Base-by-base conservation (phyloP, 2,113 vertebrate genomes). In the Perca fluviatilis region DNA sequence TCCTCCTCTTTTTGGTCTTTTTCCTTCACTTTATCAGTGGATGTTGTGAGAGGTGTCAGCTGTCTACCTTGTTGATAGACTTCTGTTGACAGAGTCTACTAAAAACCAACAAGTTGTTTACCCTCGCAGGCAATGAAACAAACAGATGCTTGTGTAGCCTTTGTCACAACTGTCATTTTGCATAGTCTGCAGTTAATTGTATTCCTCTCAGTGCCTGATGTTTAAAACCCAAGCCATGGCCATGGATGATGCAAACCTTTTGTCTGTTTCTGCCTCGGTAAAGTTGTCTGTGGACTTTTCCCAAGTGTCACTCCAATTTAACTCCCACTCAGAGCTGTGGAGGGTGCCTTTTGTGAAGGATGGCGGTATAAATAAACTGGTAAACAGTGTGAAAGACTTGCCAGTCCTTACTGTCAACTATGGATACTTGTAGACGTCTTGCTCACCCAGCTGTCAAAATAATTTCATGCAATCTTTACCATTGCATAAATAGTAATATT, bases 31-130 rank as follows among this genome's bases (percentile, higher is more conserved):
- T 14, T 63, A 4, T 49, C 27, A 27, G 9, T 65, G 9, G 71
- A 33, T 33, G 5, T 67, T 33, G 50, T 23, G 13, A 36, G 50
- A 63, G 21, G 19, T 81, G 49, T 86, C 79, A 58, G 8, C 27
- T 64, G 70, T 63, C 63, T 77, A 12, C 8, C 51, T 71, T 46
- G 27, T 71, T 2, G 3, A 13, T 23, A 19, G 23, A 63, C 5
- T 43, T 64, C 4, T 18, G 1, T 54, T 27, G 47, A 63, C 58
- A 83, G 53, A 57, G 27, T 3, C 21, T 70, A 10, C 9, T 36
- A 13, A 19, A 27, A 6, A 69, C 53, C 27, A 50, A 33, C 65
- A 43, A 27, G 5, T 16, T 46, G 4, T 14, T 4, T 8, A 61
- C 19, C 21, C 30, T 61, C 21, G n/a, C 25, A 33, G 16, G 40